phyloP scores from a whole-genome alignment of 2,797 vertebrate genomes.

The Onychomys torridus region DNA sequence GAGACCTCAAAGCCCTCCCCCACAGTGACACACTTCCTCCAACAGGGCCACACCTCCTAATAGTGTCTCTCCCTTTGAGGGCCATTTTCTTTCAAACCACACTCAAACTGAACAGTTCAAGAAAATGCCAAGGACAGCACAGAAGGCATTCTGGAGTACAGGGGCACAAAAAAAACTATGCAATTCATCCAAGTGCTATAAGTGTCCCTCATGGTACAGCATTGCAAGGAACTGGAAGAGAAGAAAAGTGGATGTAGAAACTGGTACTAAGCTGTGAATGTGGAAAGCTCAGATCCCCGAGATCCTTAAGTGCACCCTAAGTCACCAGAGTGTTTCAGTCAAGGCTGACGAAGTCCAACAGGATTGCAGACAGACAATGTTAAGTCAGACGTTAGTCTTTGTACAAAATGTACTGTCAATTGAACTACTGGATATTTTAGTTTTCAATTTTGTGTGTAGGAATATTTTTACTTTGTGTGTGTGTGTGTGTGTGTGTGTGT shows the following conservation, averaged over 20 bases:
- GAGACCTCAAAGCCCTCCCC: neutral
- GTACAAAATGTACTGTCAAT: neutral
- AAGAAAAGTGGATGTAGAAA: neutral
- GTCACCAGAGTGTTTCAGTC: neutral
- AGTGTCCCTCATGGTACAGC: neutral
- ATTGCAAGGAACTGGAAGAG: neutral
- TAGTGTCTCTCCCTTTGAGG: neutral
- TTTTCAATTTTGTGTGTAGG: constrained; percentile 8
- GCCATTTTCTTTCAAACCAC: neutral
- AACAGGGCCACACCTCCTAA: neutral
- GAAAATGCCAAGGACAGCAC: neutral
- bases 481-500: neutral
- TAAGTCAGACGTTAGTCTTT: neutral
- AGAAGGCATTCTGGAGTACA: neutral
- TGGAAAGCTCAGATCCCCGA: neutral
- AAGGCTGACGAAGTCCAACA: neutral
- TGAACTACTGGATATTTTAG: neutral
- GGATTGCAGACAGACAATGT: neutral
- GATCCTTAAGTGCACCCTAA: neutral
- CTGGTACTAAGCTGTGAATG: neutral
- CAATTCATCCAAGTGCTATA: neutral
- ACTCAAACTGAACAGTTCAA: neutral
- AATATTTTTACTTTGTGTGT: neutral
- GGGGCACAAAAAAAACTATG: neutral
- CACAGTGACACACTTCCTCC: neutral